A percentile compares a stretch with the other conserved stretches of the same genome.
Conservation (phyloP, 2,888 invertebrate species). For the Phorcus lineatus region DNA sequence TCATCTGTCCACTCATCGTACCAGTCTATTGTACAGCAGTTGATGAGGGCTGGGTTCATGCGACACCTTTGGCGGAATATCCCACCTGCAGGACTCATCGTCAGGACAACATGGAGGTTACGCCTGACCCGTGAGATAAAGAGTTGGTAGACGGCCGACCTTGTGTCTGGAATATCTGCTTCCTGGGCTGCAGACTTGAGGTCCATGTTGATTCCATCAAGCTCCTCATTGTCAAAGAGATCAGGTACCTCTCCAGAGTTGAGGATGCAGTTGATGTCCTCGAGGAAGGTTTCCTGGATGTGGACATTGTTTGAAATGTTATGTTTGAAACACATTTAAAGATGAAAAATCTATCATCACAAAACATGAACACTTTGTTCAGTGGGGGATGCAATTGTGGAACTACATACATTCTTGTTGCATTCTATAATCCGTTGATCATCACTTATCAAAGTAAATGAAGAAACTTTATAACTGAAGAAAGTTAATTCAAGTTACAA, state of each 20-base stretch:
- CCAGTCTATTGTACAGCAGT: constrained; percentile 76
- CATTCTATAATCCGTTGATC: no score
- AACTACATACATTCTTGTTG: no score
- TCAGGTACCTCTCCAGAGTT: constrained; percentile 76
- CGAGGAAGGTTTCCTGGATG: constrained; percentile 73
- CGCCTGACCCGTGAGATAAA: constrained; percentile 72
- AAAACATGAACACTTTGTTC: no score
- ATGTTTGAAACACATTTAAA: no score
- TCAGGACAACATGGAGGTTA: constrained; percentile 74
- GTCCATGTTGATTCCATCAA: constrained; percentile 74
- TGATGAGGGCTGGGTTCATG: constrained; percentile 75
- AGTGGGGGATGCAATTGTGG: no score
- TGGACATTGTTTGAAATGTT: neutral
- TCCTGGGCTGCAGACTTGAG: constrained; percentile 71
- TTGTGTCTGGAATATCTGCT: constrained; percentile 72
- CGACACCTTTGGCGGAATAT: constrained; percentile 73
- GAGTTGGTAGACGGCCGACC: constrained; percentile 70
- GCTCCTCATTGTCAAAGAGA: constrained; percentile 75
- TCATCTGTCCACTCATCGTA: constrained; percentile 74
- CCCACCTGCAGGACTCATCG: constrained; percentile 73
- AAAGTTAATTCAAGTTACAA: no score
- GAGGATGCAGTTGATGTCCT: constrained; percentile 75
- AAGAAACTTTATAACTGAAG: no score
- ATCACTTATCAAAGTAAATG: no score
- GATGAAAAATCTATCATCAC: no score